These are phyloP conservation scores for Cydia fagiglandana DNA, from an alignment of 1,140 invertebrate genomes.

Conservation along the genomic window DNA sequence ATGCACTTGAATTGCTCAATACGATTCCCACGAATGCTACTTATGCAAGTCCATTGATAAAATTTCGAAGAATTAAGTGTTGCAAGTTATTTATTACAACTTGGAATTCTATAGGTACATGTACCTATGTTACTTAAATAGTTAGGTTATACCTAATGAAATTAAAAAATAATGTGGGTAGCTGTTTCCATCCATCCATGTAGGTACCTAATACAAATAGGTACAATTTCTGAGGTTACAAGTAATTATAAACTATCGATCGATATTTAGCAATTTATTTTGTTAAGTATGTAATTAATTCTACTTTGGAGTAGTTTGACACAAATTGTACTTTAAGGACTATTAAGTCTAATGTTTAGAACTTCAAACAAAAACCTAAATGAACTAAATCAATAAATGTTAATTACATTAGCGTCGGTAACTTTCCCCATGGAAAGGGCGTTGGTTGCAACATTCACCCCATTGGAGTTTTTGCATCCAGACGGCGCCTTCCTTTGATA, in stretches of 20 bases:
- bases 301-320: too few relatives aligned
- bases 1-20: constrained; percentile 4
- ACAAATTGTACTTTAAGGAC: too few relatives aligned
- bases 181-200: too few relatives aligned
- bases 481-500: constrained; percentile 28
- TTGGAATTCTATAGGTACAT: neutral
- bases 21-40: constrained; percentile 19
- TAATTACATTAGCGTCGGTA: neutral
- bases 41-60: constrained; percentile 23
- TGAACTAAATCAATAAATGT: neutral
- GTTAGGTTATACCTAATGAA: too few relatives aligned
- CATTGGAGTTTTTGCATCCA: constrained; percentile 27
- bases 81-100: neutral
- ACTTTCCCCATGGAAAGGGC: constrained; percentile 1
- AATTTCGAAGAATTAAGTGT: constrained; percentile 16
- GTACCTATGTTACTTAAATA: too few relatives aligned
- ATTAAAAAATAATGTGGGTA: too few relatives aligned
- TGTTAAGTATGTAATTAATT: too few relatives aligned
- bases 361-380: neutral
- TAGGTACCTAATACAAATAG: too few relatives aligned
- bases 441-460: neutral
- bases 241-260: too few relatives aligned
- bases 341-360: too few relatives aligned
- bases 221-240: too few relatives aligned
- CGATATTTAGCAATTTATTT: too few relatives aligned